Base-by-base conservation (phyloP, 2,797 vertebrate species). In the Thripadectes ignobilis region DNA sequence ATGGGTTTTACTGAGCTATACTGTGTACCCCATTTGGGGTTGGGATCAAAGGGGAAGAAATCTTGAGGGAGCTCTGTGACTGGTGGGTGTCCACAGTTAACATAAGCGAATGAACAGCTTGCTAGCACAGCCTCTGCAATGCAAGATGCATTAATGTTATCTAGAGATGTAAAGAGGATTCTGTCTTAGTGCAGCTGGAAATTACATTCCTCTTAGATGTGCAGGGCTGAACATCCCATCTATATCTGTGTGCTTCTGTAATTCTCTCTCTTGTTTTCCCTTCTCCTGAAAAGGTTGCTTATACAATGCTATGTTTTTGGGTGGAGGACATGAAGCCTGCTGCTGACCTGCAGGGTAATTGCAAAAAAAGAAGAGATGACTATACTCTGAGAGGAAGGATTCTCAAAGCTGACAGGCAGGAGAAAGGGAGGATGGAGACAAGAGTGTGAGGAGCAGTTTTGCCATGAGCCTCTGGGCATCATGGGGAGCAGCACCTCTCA, bases 381-480 rank as follows among this genome's bases (percentile, higher is more conserved):
- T 12, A 6, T 21, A 46, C 46, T 71, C 14, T 15, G 12, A 57
- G 20, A 65, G 34, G 6, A 32, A 7, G 2, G 3, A 29, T 41
- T 61, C 18, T 84, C 2, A 0, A 45, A 65, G 38, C 51, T 88
- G 55, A 6, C 21, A 69, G 36, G 22, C 10, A 48, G 75, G 24
- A 14, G 43, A 54, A 69, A 73, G 49, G 22, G 32, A 54, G 5
- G 7, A 23, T 27, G 26, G 46, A 76, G 15, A 51, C 21, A 23
- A 24, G 6, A 2, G 3, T 38, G 9, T n/a, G 51, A 79, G 32
- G 71, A 89, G 17, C 10, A 52, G 38, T 39, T 67, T 46, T 84
- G 23, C 10, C 0, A 0, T 20, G 10, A 65, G 3, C 23, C 38
- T 57, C 27, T 5, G 1, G 10, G 14, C 38, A 29, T 30, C 27